A percentile compares a stretch with the other conserved stretches of the same genome.
These are phyloP conservation scores for Camarhynchus parvulus DNA, from an alignment of 2,113 vertebrate species.

Conservation along the genomic window DNA sequence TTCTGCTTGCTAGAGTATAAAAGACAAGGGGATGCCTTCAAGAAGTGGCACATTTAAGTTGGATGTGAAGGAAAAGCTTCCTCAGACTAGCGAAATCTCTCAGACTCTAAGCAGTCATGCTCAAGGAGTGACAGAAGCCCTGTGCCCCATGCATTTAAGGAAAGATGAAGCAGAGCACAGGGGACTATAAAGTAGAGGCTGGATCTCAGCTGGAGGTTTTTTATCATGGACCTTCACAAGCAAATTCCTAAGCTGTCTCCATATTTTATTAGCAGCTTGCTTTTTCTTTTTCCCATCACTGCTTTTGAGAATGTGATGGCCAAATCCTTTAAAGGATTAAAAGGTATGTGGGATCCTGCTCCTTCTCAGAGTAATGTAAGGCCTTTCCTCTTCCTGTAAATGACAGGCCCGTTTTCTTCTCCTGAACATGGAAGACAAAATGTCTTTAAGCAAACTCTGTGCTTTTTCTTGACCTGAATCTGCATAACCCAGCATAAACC, in stretches of 20 bases:
- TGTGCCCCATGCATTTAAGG: background rate
- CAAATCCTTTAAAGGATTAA: background rate
- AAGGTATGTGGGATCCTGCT: background rate
- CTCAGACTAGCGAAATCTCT: conserved; percentile 7
- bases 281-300: background rate
- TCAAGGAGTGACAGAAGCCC: background rate
- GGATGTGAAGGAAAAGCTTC: conserved; percentile 2
- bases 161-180: background rate
- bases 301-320: background rate
- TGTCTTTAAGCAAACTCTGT: background rate
- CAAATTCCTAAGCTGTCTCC: background rate
- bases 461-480: background rate
- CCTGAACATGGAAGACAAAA: background rate
- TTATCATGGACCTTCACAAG: background rate
- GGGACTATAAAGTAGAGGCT: background rate
- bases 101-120: background rate
- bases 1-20: conserved; percentile 49
- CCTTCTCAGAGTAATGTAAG: background rate
- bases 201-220: background rate
- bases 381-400: background rate
- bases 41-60: conserved; percentile 51
- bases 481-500: background rate
- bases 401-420: background rate
- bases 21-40: conserved; percentile 33
- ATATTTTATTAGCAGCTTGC: background rate